Evolutionary conservation across 1,140 invertebrate species (phyloP), one percentile per base, ranked within the genome.

Genomic region (Platorchestia sp.): DNA sequence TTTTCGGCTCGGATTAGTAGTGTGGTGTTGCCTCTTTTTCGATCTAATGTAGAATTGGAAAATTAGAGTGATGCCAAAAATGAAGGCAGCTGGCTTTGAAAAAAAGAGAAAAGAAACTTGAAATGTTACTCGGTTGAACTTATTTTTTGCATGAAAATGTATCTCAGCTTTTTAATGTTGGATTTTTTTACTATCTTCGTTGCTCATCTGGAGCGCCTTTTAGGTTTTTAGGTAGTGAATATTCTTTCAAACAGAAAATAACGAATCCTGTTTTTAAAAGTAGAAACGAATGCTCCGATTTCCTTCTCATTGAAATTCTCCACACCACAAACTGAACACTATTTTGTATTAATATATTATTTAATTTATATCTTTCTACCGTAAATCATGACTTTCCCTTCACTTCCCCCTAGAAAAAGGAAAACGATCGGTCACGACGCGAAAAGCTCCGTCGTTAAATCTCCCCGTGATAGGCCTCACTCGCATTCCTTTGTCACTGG

Each of bases 401-500:
- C 10, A 22, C 59, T 75, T 75, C 14, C 14, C 59, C 27, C 10
- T 22, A 10, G 59, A 36, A 75, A 19, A 51, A 51, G 7, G 47
- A 10, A 75, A 75, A 10, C 14, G 59, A 22, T 27, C 41, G 14
- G 87, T 89, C 87, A 16, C 7, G 41, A 89, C 5, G 87, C 3
- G 41, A 41, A 44, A 41, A 16, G 5, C n/a, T 75, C 42, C 86
- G 86, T 86, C 40, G 7, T 3, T 44, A 89, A 89, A 89, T 89
- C 87, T 42, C 87, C 41, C 43, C 36, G 42, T 89, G 14, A 41
- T 89, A 89, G 41, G 87, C 87, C 87, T 89, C 43, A 41, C 43
- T 89, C 87, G 87, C 87, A 89, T 89, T 42, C 87, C 87, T 89
- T 89, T 89, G n/a, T 89, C 87, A 89, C 41, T 89, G 43, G 87